Evolutionary conservation across 2,888 invertebrate species (phyloP), one percentile per base, ranked within the genome.

Genomic region (Drosophila yooni): DNA sequence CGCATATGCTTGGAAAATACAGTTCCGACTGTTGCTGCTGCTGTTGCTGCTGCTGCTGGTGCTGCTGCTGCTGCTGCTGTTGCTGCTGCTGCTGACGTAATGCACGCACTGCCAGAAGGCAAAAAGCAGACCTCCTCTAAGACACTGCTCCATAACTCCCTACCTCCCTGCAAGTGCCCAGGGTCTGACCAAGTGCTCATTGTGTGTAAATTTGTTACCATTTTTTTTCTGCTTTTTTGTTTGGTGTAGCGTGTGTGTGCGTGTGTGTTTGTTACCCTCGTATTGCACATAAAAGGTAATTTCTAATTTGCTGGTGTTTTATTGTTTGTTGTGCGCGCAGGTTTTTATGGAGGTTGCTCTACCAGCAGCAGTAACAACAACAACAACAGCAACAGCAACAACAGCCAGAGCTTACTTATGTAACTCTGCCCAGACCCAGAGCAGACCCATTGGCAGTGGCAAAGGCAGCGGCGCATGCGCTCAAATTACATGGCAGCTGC

Each of bases 251-350:
- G 18, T 68, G n/a, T 54, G 31, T 54, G 46, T 38, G 53, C 57
- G 58, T 58, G 59, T 66, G 69, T 74, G 52, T 60, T 27, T 79
- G 64, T 58, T 63, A 43, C 62, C 54, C 59, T 76, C 53, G 74
- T 66, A 75, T 86, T 83, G 89, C 83, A 80, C 86, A 84, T 88
- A 80, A 87, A 90, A 87, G 82, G 85, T 82, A 82, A 87, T 87
- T 90, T 87, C 87, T 87, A 87, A 87, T 90, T 87, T 89, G 82
- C 76, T 90, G 85, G 78, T 84, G 85, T 90, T 87, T 89, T 87
- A 88, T 87, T 89, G 89, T 87, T 90, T 89, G 75, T 76, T 78
- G 82, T 67, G 82, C 79, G 70, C 68, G 68, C n/a, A 11, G 76
- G 46, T 46, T 76, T 89, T 84, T 89, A 89, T 77, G 85, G 74